Evolutionary conservation across 2,888 invertebrate species (phyloP), one percentile per base, ranked within the genome.

Genomic region (Lasioglossum morio): DNA sequence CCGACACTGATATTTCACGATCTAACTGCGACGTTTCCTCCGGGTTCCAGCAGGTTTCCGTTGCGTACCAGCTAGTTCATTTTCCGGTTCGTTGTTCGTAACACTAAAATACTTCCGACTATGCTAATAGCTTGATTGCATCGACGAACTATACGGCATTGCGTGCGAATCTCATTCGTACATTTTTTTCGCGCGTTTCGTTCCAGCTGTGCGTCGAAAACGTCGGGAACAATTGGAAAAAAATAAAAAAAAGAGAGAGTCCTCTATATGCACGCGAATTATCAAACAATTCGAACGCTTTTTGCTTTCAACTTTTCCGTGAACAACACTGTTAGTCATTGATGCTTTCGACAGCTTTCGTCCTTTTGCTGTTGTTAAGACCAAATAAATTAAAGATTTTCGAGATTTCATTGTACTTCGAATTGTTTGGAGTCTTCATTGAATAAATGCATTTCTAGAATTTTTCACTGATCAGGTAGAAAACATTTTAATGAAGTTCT

Each of bases 41-140:
- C 19, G 53, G 27, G 16, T 77, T 23, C 57, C n/a, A 34, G 23
- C 12, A 5, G 14, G 19, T 66, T 16, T 16, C 43, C n/a, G 34
- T 66, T 37, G 40, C 73, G 63, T 43, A 72, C 57, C 23, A 48
- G 66, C 70, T 16, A 34, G 77, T 79, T 72, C 75, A 86, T 82
- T 86, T 86, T 87, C 78, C 87, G n/a, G 77, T 60, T 76, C 82
- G 78, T 84, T 81, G 66, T 77, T 2, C 86, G 72, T 70, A 84
- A 84, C n/a, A 43, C 43, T 76, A 73, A 84, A 82, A 87, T 84
- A 87, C 80, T 66, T 78, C 73, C 57, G 34, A 16, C 37, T 27
- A 57, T 73, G 76, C 72, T 78, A 84, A 78, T 76, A 75, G 48
- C 53, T 72, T 23, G n/a, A n/a, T 43, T 60, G 78, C 77, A 79